Conservation (phyloP, 2,113 vertebrate species). For the Osmerus mordax region DNA sequence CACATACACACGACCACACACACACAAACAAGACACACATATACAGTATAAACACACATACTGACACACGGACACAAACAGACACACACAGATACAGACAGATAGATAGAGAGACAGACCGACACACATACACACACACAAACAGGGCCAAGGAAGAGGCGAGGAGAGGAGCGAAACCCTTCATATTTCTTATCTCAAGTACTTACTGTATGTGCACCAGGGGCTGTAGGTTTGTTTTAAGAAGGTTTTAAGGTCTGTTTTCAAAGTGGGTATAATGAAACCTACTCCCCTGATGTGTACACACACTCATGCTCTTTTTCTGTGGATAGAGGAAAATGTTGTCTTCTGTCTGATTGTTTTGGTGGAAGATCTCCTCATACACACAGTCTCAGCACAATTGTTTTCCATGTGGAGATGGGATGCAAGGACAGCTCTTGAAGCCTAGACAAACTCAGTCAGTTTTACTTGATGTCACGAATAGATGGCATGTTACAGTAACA, state of each 20-base stretch:
- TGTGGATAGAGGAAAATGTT: conserved; percentile 57
- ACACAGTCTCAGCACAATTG: conserved; percentile 48
- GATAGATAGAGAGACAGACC: conserved; percentile 6
- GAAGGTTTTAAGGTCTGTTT: too few relatives aligned
- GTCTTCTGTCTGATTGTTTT: conserved; percentile 56
- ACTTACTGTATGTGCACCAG: conserved; percentile 13
- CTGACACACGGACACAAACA: not conserved
- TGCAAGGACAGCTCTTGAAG: conserved; percentile 39
- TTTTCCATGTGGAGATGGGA: conserved; percentile 57
- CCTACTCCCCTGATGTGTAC: too few relatives aligned
- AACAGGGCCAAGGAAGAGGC: conserved; percentile 2
- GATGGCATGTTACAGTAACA: conserved; percentile 21
- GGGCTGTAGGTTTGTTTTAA: too few relatives aligned
- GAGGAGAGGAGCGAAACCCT: conserved; percentile 51
- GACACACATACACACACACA: conserved; percentile 11
- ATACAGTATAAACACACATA: not conserved
- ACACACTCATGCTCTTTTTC: not conserved
- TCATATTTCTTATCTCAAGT: conserved; percentile 67
- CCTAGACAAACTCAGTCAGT: conserved; percentile 20
- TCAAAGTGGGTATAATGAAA: too few relatives aligned
- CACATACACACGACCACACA: conserved; percentile 10
- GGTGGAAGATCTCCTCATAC: conserved; percentile 7
- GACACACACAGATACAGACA: conserved; percentile 4
- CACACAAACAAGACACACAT: not conserved
- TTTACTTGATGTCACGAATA: conserved; percentile 54